A percentile compares a stretch with the other conserved stretches of the same genome.
These are phyloP conservation scores for Caenorhabditis doughertyi DNA, from an alignment of 2,888 invertebrate species.

Conservation along the genomic window DNA sequence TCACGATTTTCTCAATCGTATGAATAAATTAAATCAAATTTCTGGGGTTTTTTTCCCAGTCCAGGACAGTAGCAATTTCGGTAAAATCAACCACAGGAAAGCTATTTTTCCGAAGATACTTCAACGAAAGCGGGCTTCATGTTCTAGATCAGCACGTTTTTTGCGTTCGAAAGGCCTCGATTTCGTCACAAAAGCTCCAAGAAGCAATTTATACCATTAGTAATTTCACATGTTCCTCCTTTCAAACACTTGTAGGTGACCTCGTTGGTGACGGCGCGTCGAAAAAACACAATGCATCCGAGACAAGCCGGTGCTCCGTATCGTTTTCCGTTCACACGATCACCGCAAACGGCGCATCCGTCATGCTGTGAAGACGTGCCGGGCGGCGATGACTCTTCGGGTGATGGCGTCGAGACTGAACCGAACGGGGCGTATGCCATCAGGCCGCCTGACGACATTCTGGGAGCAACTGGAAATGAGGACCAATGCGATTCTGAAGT, in stretches of 20 bases:
- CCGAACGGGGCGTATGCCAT: slow-evolving; percentile 33
- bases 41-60: no score
- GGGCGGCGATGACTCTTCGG: slow-evolving; percentile 31
- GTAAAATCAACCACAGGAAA: no score
- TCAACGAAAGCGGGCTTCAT: no score
- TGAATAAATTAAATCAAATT: no score
- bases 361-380: slow-evolving; percentile 30
- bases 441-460: slow-evolving; percentile 36
- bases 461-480: neutral
- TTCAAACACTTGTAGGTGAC: slow-evolving; percentile 70
- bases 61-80: no score
- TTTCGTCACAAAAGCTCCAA: no score
- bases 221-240: slow-evolving; percentile 66
- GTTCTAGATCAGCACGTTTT: no score
- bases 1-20: no score
- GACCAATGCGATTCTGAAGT: slow-evolving; percentile 43
- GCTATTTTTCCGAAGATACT: no score
- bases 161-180: no score
- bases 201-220: no score
- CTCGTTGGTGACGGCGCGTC: slow-evolving; percentile 71
- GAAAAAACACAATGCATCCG: slow-evolving; percentile 74
- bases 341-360: slow-evolving; percentile 72
- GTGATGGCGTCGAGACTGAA: slow-evolving; percentile 18
- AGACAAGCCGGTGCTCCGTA: slow-evolving; percentile 75
- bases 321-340: slow-evolving; percentile 68